Conservation (phyloP, 2,888 invertebrate species). For the Drosophila monieri region DNA sequence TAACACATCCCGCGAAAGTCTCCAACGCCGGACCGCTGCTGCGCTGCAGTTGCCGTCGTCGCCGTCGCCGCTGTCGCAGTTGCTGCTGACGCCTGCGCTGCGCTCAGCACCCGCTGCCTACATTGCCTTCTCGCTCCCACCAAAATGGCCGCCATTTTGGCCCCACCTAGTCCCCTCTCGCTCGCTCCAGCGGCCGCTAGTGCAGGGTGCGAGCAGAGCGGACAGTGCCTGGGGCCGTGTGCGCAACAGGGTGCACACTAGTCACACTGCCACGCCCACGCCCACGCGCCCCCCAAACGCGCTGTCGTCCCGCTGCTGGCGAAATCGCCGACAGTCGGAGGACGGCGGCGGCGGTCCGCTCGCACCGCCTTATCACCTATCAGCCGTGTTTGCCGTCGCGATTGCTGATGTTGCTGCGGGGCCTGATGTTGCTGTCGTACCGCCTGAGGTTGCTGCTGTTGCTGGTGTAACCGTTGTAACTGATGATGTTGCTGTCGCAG, state of each 20-base stretch:
- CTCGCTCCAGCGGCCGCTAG: constrained; percentile 31
- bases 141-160: constrained; percentile 76
- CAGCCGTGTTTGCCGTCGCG: constrained; percentile 60
- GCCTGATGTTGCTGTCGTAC: constrained; percentile 6
- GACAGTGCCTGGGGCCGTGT: constrained; percentile 46
- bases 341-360: constrained; percentile 65
- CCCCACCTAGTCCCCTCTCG: constrained; percentile 41
- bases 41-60: constrained; percentile 26
- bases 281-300: constrained; percentile 34
- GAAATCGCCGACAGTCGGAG: constrained; percentile 54
- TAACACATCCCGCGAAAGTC: constrained; percentile 59
- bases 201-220: constrained; percentile 26
- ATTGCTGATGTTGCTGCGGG: constrained; percentile 20
- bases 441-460: constrained; percentile 10
- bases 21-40: constrained; percentile 60
- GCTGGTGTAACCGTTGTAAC: constrained; percentile 18
- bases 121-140: constrained; percentile 70
- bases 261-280: constrained; percentile 64
- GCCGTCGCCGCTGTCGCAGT: constrained; percentile 35
- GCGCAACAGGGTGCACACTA: constrained; percentile 74
- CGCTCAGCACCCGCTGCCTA: constrained; percentile 20
- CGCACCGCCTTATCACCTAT: constrained; percentile 50
- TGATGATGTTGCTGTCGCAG: constrained; percentile 26
- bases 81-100: constrained; percentile 33
- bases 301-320: constrained; percentile 44